A percentile compares a stretch with the other conserved stretches of the same genome.
Conservation (phyloP, 2,113 vertebrate genomes). For the Camelus bactrianus region DNA sequence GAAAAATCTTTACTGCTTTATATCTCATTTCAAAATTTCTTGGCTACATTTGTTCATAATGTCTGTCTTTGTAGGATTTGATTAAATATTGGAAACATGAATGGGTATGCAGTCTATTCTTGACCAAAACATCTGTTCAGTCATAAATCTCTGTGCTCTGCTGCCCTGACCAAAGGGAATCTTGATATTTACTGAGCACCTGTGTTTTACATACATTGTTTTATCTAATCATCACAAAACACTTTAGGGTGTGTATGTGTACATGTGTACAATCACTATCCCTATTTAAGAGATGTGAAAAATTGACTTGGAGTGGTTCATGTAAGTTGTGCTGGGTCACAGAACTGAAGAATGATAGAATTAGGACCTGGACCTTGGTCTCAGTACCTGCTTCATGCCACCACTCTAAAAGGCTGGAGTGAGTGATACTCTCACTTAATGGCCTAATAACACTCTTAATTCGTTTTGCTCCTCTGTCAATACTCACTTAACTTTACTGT, state of each 20-base stretch:
- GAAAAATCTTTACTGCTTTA: neutral
- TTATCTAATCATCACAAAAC: neutral
- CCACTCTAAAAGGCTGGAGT: neutral
- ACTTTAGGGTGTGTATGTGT: fast-evolving
- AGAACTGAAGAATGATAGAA: neutral
- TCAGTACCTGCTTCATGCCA: neutral
- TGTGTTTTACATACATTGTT: neutral
- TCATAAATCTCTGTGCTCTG: neutral
- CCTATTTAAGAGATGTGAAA: neutral
- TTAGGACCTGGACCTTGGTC: neutral
- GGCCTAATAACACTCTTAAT: neutral
- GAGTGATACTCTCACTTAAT: neutral
- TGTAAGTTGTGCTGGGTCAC: neutral
- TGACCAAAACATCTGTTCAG: neutral
- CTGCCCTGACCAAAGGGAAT: neutral
- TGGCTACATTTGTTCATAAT: neutral
- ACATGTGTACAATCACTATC: neutral
- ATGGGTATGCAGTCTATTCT: neutral
- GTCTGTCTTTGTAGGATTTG: neutral
- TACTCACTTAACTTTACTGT: neutral
- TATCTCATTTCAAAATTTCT: conserved; percentile 44
- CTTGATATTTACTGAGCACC: neutral
- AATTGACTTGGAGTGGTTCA: neutral
- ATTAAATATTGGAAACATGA: neutral
- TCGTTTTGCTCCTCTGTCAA: neutral